These are phyloP conservation scores for Lysandra coridon DNA, from an alignment of 2,888 invertebrate species.

Conservation along the genomic window DNA sequence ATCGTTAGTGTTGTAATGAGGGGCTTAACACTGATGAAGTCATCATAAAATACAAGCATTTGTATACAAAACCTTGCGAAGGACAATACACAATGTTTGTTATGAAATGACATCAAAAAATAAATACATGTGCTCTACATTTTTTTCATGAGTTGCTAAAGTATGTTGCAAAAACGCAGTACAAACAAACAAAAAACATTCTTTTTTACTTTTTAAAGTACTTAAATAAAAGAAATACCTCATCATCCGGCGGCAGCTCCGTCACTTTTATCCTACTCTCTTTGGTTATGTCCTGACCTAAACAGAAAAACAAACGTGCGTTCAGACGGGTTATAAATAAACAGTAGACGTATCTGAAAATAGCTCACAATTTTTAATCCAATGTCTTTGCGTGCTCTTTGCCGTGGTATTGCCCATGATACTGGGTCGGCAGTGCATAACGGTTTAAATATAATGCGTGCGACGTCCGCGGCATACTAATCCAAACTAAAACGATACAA, in stretches of 20 bases:
- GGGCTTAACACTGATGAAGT: slow-evolving; percentile 7
- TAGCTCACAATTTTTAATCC: slow-evolving; percentile 69
- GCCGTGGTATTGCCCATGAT: slow-evolving; percentile 64
- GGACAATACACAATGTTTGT: slow-evolving; percentile 5
- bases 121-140: not conserved
- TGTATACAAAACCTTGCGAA: slow-evolving; percentile 22
- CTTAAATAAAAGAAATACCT: slow-evolving; percentile 51
- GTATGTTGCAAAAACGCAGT: not conserved
- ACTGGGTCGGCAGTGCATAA: slow-evolving; percentile 56
- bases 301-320: slow-evolving; percentile 52
- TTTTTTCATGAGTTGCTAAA: not conserved
- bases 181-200: not conserved
- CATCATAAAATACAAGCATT: slow-evolving; percentile 9
- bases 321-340: slow-evolving; percentile 53
- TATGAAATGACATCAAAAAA: not conserved
- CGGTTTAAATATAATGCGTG: slow-evolving; percentile 50
- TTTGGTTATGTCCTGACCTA: slow-evolving; percentile 77
- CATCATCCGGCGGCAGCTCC: slow-evolving; percentile 71
- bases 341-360: slow-evolving; percentile 48
- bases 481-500: slow-evolving; percentile 61
- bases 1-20: slow-evolving; percentile 6
- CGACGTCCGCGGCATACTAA: slow-evolving; percentile 59
- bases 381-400: slow-evolving; percentile 57
- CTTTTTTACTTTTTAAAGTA: not conserved
- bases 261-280: slow-evolving; percentile 76